These are phyloP conservation scores for Creontiades dilutus DNA, from an alignment of 2,888 invertebrate species.

Conservation along the genomic window DNA sequence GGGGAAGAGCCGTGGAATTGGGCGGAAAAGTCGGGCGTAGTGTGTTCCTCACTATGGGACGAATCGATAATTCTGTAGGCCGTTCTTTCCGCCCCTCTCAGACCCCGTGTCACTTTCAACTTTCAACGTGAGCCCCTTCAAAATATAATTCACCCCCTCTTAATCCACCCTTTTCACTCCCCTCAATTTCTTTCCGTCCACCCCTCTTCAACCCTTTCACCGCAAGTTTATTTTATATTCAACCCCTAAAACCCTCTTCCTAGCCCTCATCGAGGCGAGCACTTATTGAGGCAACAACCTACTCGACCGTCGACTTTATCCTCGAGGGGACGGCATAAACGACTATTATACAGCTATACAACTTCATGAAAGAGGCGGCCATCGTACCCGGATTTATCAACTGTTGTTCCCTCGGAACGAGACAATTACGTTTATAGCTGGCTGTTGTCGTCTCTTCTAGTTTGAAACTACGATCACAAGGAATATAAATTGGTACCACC, in stretches of 20 bases:
- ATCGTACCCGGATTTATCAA: not conserved
- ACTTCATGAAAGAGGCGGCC: not conserved
- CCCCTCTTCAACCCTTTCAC: not conserved
- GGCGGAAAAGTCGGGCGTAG: constrained; percentile 33
- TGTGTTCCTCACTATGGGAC: not conserved
- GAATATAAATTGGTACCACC: too few species aligned
- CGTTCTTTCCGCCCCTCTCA: not conserved
- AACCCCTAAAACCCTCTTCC: not conserved
- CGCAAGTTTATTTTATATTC: constrained; percentile 37
- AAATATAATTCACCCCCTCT: not conserved
- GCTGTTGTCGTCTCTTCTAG: too few species aligned
- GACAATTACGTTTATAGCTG: too few species aligned
- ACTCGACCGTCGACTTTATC: constrained; percentile 8
- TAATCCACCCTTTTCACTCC: not conserved
- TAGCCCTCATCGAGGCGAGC: constrained; percentile 28
- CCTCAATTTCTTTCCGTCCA: not conserved
- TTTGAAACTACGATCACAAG: too few species aligned
- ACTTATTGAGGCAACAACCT: constrained; percentile 53
- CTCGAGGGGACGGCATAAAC: not conserved
- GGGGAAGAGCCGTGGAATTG: constrained; percentile 8
- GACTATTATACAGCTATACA: not conserved
- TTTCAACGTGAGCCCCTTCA: constrained; percentile 13
- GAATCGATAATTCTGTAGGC: constrained; percentile 60
- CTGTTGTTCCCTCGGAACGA: too few species aligned
- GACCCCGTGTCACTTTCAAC: constrained; percentile 47